Conservation (phyloP, 2,797 vertebrate species). For the Arremon aurantiirostris region DNA sequence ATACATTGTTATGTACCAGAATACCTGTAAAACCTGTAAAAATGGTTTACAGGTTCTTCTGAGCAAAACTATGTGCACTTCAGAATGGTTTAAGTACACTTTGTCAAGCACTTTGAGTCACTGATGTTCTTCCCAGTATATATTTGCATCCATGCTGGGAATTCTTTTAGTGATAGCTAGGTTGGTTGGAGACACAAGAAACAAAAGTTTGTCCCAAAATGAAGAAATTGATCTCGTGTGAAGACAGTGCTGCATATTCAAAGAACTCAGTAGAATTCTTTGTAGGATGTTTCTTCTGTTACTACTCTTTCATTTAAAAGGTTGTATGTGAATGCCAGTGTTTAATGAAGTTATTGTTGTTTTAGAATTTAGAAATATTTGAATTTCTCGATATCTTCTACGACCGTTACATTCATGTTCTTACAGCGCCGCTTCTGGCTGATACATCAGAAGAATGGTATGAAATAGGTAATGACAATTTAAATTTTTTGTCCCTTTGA, state of each 20-base stretch:
- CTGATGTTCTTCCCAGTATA: background rate
- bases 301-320: background rate
- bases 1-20: background rate
- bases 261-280: background rate
- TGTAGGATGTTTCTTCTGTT: background rate
- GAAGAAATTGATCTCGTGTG: background rate
- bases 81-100: background rate
- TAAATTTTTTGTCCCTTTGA: background rate
- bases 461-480: constrained; percentile 81
- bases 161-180: background rate
- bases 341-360: constrained; percentile 14
- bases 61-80: background rate
- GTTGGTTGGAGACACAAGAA: background rate
- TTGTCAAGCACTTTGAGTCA: background rate
- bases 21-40: background rate
- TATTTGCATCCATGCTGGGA: background rate
- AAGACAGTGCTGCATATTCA: background rate
- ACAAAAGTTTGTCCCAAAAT: background rate
- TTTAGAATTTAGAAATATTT: constrained; percentile 93
- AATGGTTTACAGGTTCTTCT: background rate
- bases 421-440: constrained; percentile 92
- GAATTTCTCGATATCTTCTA: constrained; percentile 98
- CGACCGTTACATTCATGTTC: constrained; percentile 94
- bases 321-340: background rate
- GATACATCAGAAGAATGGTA: constrained; percentile 88